Conservation (phyloP, 2,888 invertebrate genomes). For the Hipparchia semele region DNA sequence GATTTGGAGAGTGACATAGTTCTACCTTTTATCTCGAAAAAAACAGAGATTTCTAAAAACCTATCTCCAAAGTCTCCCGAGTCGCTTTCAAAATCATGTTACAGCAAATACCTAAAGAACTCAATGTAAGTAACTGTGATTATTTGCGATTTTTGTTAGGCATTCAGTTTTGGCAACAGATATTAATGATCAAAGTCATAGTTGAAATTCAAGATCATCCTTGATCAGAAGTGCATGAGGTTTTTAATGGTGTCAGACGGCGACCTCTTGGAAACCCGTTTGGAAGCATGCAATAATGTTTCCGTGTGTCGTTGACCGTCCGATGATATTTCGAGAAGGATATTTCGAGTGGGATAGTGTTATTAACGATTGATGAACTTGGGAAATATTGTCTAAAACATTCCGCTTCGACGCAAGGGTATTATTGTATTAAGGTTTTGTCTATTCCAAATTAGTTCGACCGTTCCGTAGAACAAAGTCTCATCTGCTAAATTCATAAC, state of each 20-base stretch:
- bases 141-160: no score
- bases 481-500: no score
- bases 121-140: no score
- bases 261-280: slow-evolving; percentile 28
- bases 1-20: no score
- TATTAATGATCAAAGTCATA: slow-evolving; percentile 22
- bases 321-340: slow-evolving; percentile 17
- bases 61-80: no score
- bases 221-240: no score
- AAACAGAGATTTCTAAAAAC: no score
- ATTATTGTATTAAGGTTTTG: neutral
- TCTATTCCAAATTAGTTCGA: no score
- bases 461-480: no score
- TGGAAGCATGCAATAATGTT: slow-evolving; percentile 29
- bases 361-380: neutral
- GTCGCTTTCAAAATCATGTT: no score
- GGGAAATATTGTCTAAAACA: neutral
- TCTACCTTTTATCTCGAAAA: no score
- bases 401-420: neutral
- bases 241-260: slow-evolving; percentile 22
- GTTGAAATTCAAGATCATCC: slow-evolving; percentile 23
- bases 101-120: no score
- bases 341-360: slow-evolving; percentile 5
- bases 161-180: neutral
- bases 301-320: slow-evolving; percentile 33